Base-by-base conservation (phyloP, 2,888 invertebrate genomes). In the Agrotis clavis region DNA sequence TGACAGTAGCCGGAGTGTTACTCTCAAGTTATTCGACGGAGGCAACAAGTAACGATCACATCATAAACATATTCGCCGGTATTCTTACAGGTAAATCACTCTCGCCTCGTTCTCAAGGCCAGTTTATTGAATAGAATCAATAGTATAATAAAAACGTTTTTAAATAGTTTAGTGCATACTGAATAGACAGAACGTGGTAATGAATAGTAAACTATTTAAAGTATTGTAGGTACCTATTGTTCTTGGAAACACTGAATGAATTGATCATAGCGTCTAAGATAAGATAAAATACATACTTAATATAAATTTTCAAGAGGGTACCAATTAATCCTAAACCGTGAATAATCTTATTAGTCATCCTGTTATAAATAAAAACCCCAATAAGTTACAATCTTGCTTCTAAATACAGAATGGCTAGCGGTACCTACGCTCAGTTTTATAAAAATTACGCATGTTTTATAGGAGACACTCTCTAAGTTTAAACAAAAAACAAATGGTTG, bases 1-100 rank as follows among this genome's bases (percentile, higher is more conserved):
- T 97, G 82, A 96, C 96, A 0, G 97, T 97, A 64, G 97, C 97
- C 1, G 97, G 97, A 16, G 93, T 97, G 1, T 87, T 97, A 61
- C 90, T 96, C 6, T 96, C 96, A 7, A 96, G 95, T 81, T 97
- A 94, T 82, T 96, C 92, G 75, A 94, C 95, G 0, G 96, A 96
- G 67, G 88, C 92, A 0, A 88, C 94, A 47, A 94, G 94, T 64
- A 94, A 96, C 70, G 94, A 95, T 74, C 92, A 96, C 67, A 96
- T 96, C 66, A 88, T 97, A 25, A 95, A 96, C 84, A 90, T 96
- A 79, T 95, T 96, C 83, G 92, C 97, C 35, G 97, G 97, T 81
- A 92, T 96, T 72, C 93, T 96, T 72, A 91, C 95, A 90, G 97
- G 97, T 97, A 90, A 92, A 88, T 90, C 77, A 92, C 64, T 62